Evolutionary conservation across 2,888 invertebrate species (phyloP), one percentile per base, ranked within the genome.

Genomic region (Dasysyrphus tricinctus): DNA sequence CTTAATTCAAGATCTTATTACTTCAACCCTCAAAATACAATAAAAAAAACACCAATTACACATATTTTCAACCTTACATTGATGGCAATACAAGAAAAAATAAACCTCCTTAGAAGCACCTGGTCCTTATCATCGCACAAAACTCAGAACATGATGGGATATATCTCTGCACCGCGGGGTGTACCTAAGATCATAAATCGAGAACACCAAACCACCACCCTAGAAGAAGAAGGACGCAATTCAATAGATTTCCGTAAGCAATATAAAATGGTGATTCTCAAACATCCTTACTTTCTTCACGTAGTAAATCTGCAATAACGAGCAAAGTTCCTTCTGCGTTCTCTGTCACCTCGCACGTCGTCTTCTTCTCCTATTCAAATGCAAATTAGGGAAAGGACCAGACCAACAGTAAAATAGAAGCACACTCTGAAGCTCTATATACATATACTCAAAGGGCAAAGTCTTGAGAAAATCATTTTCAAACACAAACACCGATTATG

Each of bases 301-400:
- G 19, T 49, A 37, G 47, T 39, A 77, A 69, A 67, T 74, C 61
- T 78, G 51, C 56, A 34, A 16, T 78, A 83, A 83, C 83, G 63
- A 79, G 74, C 37, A 63, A 54, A 80, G 49, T 61, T 67, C 75
- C 72, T 54, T 67, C 56, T n/a, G 7, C 14, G 1, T 32, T 14
- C 5, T 24, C 39, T 24, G 24, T 24, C 24, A 24, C 24, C 24
- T 24, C 24, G 24, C 24, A 3, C 24, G 4, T 39, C 59, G 7
- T 61, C 24, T 8, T 24, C 51, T 16, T 32, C 14, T 24, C 54
- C 65, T 57, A 74, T 85, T 81, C 77, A 85, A 70, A 85, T 85
- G 85, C 77, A 85, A 85, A 85, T 81, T 77, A 49, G 49, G 42
- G 32, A 19, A 69, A 69, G 42, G n/a, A 78, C 59, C 32, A 32